Evolutionary conservation across 2,888 invertebrate genomes (phyloP).

Genomic region (Calliopum simillimum): DNA sequence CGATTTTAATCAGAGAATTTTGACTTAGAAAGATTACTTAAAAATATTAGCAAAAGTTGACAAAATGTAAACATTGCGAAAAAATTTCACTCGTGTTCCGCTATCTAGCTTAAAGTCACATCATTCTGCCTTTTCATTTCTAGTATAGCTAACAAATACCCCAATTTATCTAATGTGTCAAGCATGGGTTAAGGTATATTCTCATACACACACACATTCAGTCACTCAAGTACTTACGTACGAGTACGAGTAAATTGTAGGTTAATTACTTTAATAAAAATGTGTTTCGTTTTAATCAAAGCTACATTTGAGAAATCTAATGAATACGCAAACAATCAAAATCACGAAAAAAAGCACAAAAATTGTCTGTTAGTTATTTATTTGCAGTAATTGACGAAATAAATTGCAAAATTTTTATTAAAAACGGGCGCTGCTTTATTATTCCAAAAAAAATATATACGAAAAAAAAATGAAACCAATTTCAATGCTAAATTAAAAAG

Average conservation of each 20-base stretch:
- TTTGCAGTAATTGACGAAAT: conserved; percentile 31
- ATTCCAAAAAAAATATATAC: conserved; percentile 11
- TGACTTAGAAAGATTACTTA: no score
- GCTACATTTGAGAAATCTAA: conserved; percentile 37
- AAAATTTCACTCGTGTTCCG: no score
- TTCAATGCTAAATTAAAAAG: conserved; percentile 17
- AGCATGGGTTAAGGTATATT: no score
- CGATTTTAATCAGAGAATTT: no score
- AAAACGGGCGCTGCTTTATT: not conserved
- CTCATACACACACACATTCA: no score
- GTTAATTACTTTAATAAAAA: conserved; percentile 49
- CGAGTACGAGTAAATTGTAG: conserved; percentile 24
- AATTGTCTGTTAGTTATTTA: conserved; percentile 15
- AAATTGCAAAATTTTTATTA: conserved; percentile 24
- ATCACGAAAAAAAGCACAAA: conserved; percentile 5
- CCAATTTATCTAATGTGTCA: no score
- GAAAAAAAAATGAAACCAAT: not conserved
- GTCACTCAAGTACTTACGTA: not conserved
- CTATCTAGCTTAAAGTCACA: no score
- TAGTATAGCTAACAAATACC: no score
- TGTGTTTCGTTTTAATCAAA: conserved; percentile 46
- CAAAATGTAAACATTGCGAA: no score
- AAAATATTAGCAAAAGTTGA: no score
- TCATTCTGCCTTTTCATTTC: no score
- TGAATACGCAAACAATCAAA: conserved; percentile 13